A percentile compares a stretch with the other conserved stretches of the same genome.
phyloP scores from a whole-genome alignment of 2,113 vertebrate species.

The Zingel zingel region DNA sequence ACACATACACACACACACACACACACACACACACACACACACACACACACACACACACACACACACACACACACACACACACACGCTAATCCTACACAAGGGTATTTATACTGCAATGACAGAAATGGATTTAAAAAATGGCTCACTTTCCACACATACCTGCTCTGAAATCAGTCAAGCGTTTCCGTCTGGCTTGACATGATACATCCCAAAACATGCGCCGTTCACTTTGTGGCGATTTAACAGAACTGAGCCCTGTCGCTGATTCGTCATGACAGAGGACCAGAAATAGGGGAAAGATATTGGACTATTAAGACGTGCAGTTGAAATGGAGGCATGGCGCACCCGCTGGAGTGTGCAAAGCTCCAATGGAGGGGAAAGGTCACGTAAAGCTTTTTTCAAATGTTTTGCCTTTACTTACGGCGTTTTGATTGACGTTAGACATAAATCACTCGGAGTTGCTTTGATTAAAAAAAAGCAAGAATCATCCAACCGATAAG shows the following conservation, averaged over 20 bases:
- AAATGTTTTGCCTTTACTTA: constrained; percentile 25
- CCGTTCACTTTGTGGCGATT: constrained; percentile 35
- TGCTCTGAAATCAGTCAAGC: constrained; percentile 37
- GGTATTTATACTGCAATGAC: constrained; percentile 40
- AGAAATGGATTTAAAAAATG: constrained; percentile 53
- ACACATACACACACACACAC: constrained; percentile 8
- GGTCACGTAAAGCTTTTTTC: constrained; percentile 38
- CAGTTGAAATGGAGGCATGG: constrained; percentile 10
- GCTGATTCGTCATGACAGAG: constrained; percentile 42
- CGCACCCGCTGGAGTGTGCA: neutral
- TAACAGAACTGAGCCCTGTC: constrained; percentile 31
- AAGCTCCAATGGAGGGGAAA: constrained; percentile 32
- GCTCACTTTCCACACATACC: constrained; percentile 24
- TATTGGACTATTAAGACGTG: constrained; percentile 30
- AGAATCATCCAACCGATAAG: constrained; percentile 19
- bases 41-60: neutral
- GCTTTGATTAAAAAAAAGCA: constrained; percentile 18
- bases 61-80: constrained; percentile 3
- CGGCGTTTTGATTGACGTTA: neutral
- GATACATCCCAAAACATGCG: constrained; percentile 45
- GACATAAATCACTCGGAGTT: constrained; percentile 2
- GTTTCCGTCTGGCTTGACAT: constrained; percentile 18
- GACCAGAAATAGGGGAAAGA: constrained; percentile 7
- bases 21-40: constrained; percentile 13
- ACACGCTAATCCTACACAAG: constrained; percentile 36